phyloP scores from a whole-genome alignment of 2,888 invertebrate species.

The Parapristionchus giblindavisi region DNA sequence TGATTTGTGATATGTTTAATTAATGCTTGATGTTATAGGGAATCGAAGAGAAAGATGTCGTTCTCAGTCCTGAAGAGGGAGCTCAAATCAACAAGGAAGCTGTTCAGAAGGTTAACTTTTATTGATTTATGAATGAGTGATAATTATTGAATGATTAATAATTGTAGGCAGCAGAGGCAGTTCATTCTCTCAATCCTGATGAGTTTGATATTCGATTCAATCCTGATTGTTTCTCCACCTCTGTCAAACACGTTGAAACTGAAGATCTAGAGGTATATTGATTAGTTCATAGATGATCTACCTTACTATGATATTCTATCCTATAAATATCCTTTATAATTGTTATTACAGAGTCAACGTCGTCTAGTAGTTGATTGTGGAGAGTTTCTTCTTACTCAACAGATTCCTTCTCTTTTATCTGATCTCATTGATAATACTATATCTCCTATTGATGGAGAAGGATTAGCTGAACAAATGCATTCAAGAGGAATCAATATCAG shows the following conservation, averaged over 20 bases:
- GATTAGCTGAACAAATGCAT: conserved; percentile 90
- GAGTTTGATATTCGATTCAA: conserved; percentile 98
- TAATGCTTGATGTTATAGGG: background rate
- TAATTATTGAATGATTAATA: background rate
- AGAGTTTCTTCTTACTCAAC: conserved; percentile 90
- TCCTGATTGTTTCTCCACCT: conserved; percentile 95
- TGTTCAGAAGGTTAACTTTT: conserved; percentile 30
- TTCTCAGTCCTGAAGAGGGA: conserved; percentile 41
- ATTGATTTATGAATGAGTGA: background rate
- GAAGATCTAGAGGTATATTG: conserved; percentile 50
- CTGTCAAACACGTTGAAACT: conserved; percentile 81
- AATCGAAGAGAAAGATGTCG: conserved; percentile 42
- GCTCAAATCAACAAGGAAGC: conserved; percentile 37
- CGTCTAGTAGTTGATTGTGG: conserved; percentile 93
- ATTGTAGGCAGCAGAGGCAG: conserved; percentile 84
- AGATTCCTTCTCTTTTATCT: conserved; percentile 78
- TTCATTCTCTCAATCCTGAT: conserved; percentile 91
- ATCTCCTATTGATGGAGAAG: conserved; percentile 91
- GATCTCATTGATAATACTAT: conserved; percentile 28
- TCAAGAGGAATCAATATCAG: conserved; percentile 93
- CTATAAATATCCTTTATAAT: background rate
- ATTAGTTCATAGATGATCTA: background rate
- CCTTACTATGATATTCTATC: background rate
- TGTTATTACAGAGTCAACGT: conserved; percentile 80
- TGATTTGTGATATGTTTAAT: background rate